These are phyloP conservation scores for Anolis sagrei DNA, from an alignment of 2,113 vertebrate species.

Conservation along the genomic window DNA sequence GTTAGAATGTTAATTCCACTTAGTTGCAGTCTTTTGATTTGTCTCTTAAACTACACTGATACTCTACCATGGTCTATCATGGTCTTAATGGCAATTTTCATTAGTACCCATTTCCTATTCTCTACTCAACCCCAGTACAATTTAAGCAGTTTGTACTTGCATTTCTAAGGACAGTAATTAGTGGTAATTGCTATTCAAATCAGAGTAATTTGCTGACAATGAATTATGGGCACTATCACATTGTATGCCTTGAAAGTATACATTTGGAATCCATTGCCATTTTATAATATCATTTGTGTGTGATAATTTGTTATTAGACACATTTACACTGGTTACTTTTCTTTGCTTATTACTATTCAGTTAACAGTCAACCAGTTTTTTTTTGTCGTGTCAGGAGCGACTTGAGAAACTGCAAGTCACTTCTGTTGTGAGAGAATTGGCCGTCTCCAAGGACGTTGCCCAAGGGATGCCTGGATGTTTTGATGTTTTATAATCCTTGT, in stretches of 20 bases:
- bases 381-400: too few species aligned
- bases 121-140: background rate
- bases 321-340: background rate
- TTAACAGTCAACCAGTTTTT: background rate
- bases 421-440: too few species aligned
- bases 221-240: background rate
- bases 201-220: background rate
- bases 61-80: background rate
- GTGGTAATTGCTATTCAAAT: background rate
- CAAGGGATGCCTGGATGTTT: too few species aligned
- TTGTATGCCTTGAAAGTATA: slow-evolving; percentile 34
- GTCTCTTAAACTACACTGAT: background rate
- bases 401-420: too few species aligned
- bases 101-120: background rate
- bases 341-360: background rate
- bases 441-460: too few species aligned
- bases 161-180: background rate
- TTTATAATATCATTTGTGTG: slow-evolving; percentile 24
- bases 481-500: too few species aligned
- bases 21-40: background rate
- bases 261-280: slow-evolving; percentile 19
- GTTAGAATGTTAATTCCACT: background rate
- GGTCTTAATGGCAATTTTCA: background rate
- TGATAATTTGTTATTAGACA: background rate
- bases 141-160: background rate